These are phyloP conservation scores for Catocala nupta DNA, from an alignment of 2,888 invertebrate genomes.

Conservation along the genomic window DNA sequence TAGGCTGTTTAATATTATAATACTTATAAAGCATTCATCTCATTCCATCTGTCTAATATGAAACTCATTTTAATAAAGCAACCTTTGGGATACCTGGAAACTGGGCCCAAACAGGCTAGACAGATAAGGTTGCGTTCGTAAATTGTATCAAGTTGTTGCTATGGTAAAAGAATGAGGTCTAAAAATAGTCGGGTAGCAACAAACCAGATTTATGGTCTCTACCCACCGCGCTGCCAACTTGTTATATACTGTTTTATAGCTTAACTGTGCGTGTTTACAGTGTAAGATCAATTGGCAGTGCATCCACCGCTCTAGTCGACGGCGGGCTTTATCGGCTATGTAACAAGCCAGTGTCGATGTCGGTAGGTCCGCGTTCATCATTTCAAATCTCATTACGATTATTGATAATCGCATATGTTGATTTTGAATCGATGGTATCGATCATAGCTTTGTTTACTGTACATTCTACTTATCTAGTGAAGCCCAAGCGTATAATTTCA, in stretches of 20 bases:
- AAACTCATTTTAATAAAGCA: conserved; percentile 23
- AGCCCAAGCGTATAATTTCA: too few relatives aligned
- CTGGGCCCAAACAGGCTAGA: conserved; percentile 21
- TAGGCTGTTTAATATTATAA: too few relatives aligned
- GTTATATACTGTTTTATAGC: conserved; percentile 54
- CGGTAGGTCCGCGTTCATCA: conserved; percentile 6
- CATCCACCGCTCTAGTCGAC: conserved; percentile 29
- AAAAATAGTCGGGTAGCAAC: conserved; percentile 69
- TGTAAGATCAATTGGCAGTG: conserved; percentile 50
- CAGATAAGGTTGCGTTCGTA: conserved; percentile 43
- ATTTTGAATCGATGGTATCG: background rate
- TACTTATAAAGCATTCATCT: conserved; percentile 16
- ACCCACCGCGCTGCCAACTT: conserved; percentile 48
- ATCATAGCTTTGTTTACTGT: background rate
- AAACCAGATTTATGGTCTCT: conserved; percentile 68
- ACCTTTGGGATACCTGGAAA: conserved; percentile 38
- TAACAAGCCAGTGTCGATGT: background rate
- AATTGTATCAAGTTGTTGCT: conserved; percentile 55
- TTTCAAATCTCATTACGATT: conserved; percentile 30
- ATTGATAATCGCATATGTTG: background rate
- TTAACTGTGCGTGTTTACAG: conserved; percentile 52
- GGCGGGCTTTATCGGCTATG: conserved; percentile 24
- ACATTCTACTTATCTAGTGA: background rate
- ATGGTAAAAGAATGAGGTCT: conserved; percentile 63
- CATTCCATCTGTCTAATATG: conserved; percentile 8